Evolutionary conservation across 1,140 invertebrate genomes (phyloP), one percentile per base, ranked within the genome.

Genomic region (Macrobrachium rosenbergii): DNA sequence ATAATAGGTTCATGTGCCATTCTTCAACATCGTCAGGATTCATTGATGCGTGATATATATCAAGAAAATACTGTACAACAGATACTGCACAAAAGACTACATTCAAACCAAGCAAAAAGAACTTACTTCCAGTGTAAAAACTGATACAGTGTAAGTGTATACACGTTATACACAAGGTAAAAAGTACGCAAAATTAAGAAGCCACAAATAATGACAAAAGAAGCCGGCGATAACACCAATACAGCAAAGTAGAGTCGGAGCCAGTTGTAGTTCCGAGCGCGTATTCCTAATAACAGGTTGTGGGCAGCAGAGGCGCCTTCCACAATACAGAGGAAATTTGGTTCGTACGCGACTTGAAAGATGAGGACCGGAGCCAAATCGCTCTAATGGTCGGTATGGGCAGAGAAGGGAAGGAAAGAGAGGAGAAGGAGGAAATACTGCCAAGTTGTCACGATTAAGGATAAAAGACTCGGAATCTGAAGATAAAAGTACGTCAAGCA

Each of bases 291-390:
- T 82, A 72, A 82, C 69, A 72, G 81, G 64, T 16, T 52, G 63
- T 52, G 69, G 64, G 64, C 45, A 72, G 52, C 67, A 82, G 81
- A 37, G 81, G 81, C 81, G 81, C 81, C 81, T 82, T 23, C 67
- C 8, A 82, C 81, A 82, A 82, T 82, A 82, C 64, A 45, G 58
- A 28, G 81, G 81, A 82, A 82, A 82, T 82, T 82, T 82, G 67
- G 67, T 12, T 63, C 43, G 21, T 73, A 82, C 81, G 67, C 52
- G 81, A 82, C 81, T 67, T 82, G 81, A 45, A 82, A 21, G 63
- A 52, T 14, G 28, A 73, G 73, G 37, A 59, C 16, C 52, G 28
- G 28, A 37, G 28, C 28, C 52, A 52, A 52, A 10, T 52, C 52
- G 52, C 52, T 52, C 52, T 5, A 52, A 52, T 52, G 52, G 52